Conservation (phyloP, 2,888 invertebrate genomes). For the Melolontha melolontha region DNA sequence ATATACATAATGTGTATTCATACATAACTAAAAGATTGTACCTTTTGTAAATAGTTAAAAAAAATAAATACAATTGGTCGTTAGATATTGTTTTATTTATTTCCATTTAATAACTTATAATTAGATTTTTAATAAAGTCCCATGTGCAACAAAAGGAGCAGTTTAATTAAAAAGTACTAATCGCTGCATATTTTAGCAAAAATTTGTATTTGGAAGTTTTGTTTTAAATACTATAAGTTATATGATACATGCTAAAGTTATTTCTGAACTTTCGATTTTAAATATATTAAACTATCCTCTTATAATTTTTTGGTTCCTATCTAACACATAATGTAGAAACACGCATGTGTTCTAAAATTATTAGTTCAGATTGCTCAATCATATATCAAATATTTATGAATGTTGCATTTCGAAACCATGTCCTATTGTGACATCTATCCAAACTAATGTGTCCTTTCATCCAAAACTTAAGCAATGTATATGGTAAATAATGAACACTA, state of each 20-base stretch:
- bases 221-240: too few relatives aligned
- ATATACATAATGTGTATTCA: slow-evolving; percentile 4
- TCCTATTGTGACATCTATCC: slow-evolving; percentile 11
- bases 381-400: slow-evolving; percentile 13
- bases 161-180: too few relatives aligned
- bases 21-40: slow-evolving; percentile 8
- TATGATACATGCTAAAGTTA: too few relatives aligned
- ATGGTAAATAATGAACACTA: too few relatives aligned
- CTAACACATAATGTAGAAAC: background rate
- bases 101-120: too few relatives aligned
- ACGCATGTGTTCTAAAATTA: background rate
- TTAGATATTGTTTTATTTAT: slow-evolving; percentile 26
- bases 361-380: background rate
- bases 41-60: slow-evolving; percentile 27
- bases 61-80: slow-evolving; percentile 27
- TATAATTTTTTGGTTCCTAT: background rate
- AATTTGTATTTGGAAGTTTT: too few relatives aligned
- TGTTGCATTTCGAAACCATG: slow-evolving; percentile 16
- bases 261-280: too few relatives aligned
- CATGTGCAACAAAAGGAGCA: too few relatives aligned
- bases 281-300: background rate
- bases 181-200: too few relatives aligned
- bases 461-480: slow-evolving; percentile 2
- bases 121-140: too few relatives aligned
- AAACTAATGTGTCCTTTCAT: background rate